Percentiles rank a stretch among this genome's conserved stretches.
phyloP scores from a whole-genome alignment of 2,888 invertebrate species.

The Hirtodrosophila duncani region DNA sequence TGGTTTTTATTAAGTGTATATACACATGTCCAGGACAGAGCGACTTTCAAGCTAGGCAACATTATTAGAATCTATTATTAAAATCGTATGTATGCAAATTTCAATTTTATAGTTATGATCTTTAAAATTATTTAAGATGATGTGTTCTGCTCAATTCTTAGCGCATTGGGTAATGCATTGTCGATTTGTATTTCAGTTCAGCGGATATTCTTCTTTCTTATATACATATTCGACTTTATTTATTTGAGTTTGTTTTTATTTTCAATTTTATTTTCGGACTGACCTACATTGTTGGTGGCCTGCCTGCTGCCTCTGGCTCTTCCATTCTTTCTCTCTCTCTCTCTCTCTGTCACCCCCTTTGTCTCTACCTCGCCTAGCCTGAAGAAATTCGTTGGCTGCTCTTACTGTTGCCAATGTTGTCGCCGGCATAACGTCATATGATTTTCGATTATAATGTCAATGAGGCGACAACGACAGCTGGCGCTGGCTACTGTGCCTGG shows the following conservation, averaged over 20 bases:
- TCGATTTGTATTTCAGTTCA: background rate
- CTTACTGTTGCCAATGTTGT: conserved; percentile 1
- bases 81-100: too few species aligned
- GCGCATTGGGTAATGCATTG: background rate
- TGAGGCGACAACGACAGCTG: conserved; percentile 47
- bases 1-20: too few species aligned
- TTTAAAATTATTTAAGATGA: too few species aligned
- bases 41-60: too few species aligned
- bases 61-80: too few species aligned
- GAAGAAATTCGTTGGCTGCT: conserved; percentile 1
- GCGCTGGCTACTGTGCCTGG: conserved; percentile 20
- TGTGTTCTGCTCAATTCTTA: too few species aligned
- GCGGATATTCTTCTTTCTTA: conserved; percentile 9
- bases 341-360: conserved; percentile 6
- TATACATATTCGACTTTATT: conserved; percentile 35
- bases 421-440: conserved; percentile 42
- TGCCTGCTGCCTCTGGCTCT: conserved; percentile 18
- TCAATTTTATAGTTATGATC: too few species aligned
- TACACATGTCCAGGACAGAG: too few species aligned
- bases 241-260: conserved; percentile 42
- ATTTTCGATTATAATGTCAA: conserved; percentile 64
- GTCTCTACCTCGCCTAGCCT: conserved; percentile 4
- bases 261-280: conserved; percentile 59
- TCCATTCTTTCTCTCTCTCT: conserved; percentile 3
- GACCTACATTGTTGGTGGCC: conserved; percentile 59